Evolutionary conservation across 2,797 vertebrate species (phyloP), one percentile per base, ranked within the genome.

Genomic region (Chloroceryle amazona): DNA sequence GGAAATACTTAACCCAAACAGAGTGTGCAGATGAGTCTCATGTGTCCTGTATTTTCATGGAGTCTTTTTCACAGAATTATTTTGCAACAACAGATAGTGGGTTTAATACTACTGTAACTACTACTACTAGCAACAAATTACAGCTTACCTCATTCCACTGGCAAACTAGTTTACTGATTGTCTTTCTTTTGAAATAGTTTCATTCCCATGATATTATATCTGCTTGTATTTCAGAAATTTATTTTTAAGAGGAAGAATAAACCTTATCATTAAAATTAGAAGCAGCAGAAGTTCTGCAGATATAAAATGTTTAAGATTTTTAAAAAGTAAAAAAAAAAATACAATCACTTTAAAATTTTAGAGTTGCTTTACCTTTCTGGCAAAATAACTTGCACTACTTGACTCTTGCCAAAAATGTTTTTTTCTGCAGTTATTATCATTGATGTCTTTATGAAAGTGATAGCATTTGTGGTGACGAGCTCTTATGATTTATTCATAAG

Each of bases 211-310:
- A 87, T 78, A 90, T 91, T 16, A 3, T 51, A 83, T 63, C 11
- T 75, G 70, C 90, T 86, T 93, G 58, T 86, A 42, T 81, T 81
- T 22, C 62, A 67, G 35, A 86, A 68, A 67, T 88, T 87, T 92
- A 80, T 89, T 95, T 93, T 74, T 78, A 93, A 95, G 95, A 95
- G 95, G 94, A 97, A 96, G 93, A 97, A 96, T 96, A 96, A 96
- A 96, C 90, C 89, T 86, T 83, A 83, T 70, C 5, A 58, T 72
- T 83, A 89, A 93, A 95, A 76, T 58, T 58, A 87, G 57, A 84
- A 82, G 61, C 39, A 87, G 51, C 58, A 75, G 61, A 72, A 87
- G 4, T 21, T 85, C 71, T 96, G 49, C 57, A 46, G 39, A 87
- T 91, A 58, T 9, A 87, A 31, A 78, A 67, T 62, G 35, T 18